A percentile compares a stretch with the other conserved stretches of the same genome.
Evolutionary conservation across 1,140 invertebrate genomes (phyloP).

Genomic region (Drosophila murphyi): DNA sequence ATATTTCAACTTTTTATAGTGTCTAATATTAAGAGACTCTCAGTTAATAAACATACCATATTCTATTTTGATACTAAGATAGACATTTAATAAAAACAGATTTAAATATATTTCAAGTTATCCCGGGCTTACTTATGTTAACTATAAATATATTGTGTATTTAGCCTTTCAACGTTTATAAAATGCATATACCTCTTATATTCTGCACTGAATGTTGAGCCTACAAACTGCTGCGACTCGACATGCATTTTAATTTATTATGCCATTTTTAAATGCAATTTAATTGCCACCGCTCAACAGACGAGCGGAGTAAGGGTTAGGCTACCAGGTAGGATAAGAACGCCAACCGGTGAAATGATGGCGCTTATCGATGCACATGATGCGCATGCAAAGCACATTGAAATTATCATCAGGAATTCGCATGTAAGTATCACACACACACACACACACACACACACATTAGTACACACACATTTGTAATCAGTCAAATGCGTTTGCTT

Average conservation of each 20-base stretch:
- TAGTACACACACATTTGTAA: constrained; percentile 1
- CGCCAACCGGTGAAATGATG: constrained; percentile 44
- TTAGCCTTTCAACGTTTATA: neutral
- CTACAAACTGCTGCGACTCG: constrained; percentile 21
- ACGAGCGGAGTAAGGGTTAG: neutral
- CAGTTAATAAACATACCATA: no score
- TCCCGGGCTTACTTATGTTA: neutral
- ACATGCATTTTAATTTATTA: constrained; percentile 64
- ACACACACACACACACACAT: constrained; percentile 7
- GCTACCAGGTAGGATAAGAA: neutral
- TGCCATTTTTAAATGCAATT: constrained; percentile 72
- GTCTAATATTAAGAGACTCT: no score
- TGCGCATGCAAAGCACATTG: constrained; percentile 76
- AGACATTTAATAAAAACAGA: no score
- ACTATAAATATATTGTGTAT: constrained; percentile 1
- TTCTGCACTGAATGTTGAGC: constrained; percentile 3
- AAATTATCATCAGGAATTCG: constrained; percentile 78
- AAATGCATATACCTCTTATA: neutral
- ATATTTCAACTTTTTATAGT: no score
- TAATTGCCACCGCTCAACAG: constrained; percentile 56
- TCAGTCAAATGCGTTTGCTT: constrained; percentile 16
- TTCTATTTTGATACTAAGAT: no score
- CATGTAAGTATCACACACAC: constrained; percentile 39
- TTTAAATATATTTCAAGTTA: no score
- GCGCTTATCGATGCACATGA: constrained; percentile 77